These are phyloP conservation scores for Synanceia verrucosa DNA, from an alignment of 2,797 vertebrate genomes.

Conservation along the genomic window DNA sequence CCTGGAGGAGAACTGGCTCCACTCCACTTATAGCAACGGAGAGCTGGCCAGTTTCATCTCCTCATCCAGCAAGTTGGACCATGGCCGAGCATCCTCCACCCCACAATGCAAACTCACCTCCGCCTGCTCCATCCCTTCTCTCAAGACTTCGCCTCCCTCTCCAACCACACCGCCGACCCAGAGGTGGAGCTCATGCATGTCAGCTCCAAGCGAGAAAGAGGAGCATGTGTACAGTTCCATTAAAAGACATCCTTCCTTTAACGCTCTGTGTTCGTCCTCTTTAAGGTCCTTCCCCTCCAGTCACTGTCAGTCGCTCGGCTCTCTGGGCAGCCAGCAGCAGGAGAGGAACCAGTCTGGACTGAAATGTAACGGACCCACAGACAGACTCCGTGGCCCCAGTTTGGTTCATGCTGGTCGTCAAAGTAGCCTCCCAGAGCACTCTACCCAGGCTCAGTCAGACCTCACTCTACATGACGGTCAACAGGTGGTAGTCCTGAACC, in stretches of 20 bases:
- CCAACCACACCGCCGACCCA: constrained; percentile 78
- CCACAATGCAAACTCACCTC: constrained; percentile 77
- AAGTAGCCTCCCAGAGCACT: constrained; percentile 81
- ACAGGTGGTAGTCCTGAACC: constrained; percentile 91
- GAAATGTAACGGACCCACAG: constrained; percentile 55
- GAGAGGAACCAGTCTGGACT: constrained; percentile 68
- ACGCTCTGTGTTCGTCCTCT: constrained; percentile 48
- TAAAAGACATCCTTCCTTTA: constrained; percentile 82
- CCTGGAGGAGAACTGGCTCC: constrained; percentile 89
- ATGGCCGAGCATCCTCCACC: constrained; percentile 59
- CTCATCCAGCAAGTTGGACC: constrained; percentile 68
- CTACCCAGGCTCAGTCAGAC: constrained; percentile 81
- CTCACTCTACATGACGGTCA: constrained; percentile 93
- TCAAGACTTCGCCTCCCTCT: constrained; percentile 80
- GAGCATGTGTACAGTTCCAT: constrained; percentile 90
- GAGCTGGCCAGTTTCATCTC: constrained; percentile 88
- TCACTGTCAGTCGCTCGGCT: constrained; percentile 86
- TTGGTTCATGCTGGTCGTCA: constrained; percentile 74
- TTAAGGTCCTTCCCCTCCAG: constrained; percentile 77
- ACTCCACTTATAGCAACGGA: constrained; percentile 91
- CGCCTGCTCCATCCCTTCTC: constrained; percentile 87
- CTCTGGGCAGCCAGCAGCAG: constrained; percentile 77
- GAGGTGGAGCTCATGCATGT: constrained; percentile 88
- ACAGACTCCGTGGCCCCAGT: constrained; percentile 53
- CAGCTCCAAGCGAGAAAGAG: constrained; percentile 85